phyloP scores from a whole-genome alignment of 35 echinoderm and acorn worm species.

The Stichopus chloronotus region DNA sequence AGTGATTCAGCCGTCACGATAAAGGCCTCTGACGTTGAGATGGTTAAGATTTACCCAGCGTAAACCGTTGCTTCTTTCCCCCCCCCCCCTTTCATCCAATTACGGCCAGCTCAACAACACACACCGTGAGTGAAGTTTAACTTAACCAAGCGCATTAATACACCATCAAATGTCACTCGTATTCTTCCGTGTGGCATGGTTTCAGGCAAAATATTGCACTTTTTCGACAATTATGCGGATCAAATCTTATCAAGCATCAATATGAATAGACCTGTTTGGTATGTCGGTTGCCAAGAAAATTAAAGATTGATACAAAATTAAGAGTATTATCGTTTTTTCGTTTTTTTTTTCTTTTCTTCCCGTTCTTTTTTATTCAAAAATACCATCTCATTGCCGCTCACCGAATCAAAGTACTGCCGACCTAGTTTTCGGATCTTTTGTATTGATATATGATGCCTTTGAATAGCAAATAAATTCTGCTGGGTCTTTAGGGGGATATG shows the following conservation, averaged over 20 bases:
- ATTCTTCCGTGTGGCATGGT: conserved; percentile 29
- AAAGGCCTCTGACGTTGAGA: not conserved
- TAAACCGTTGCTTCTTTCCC: not conserved
- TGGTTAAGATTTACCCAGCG: conserved; percentile 22
- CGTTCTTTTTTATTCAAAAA: no score
- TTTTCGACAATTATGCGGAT: conserved; percentile 38
- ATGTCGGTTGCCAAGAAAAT: conserved; percentile 8
- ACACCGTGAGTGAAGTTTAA: not conserved
- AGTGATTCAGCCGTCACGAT: conserved; percentile 41
- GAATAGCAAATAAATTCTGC: conserved; percentile 27
- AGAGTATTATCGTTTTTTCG: not conserved
- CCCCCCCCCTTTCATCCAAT: conserved; percentile 17
- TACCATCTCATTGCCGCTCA: not conserved
- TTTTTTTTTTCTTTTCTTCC: not conserved
- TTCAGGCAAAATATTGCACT: conserved; percentile 52
- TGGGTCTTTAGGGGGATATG: not conserved
- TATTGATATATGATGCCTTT: not conserved
- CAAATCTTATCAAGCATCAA: conserved; percentile 41
- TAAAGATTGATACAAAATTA: conserved; percentile 21
- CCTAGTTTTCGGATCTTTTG: conserved; percentile 33
- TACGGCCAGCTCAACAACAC: conserved; percentile 14
- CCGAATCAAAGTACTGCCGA: conserved; percentile 8
- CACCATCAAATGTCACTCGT: conserved; percentile 3
- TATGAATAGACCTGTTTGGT: conserved; percentile 33
- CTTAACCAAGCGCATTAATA: conserved; percentile 29